phyloP scores from a whole-genome alignment of 2,888 invertebrate genomes.

The Eumacrocentrus americanus region DNA sequence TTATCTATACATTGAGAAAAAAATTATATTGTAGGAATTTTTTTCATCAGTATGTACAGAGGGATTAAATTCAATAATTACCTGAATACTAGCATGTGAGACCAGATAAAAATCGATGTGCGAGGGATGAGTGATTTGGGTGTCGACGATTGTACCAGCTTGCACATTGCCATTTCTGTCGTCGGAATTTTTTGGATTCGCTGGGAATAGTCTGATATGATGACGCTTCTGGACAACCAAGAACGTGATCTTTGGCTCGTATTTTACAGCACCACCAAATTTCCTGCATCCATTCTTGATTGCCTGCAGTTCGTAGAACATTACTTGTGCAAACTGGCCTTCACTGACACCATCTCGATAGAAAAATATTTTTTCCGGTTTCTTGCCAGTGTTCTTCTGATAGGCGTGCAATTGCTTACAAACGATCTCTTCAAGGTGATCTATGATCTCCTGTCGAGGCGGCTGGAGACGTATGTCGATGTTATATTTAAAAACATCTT shows the following conservation, averaged over 20 bases:
- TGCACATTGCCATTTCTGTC: constrained; percentile 77
- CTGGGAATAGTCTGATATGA: too few species aligned
- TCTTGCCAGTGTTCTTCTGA: constrained; percentile 57
- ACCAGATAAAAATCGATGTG: constrained; percentile 92
- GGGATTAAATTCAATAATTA: too few species aligned
- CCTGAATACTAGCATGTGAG: too few species aligned
- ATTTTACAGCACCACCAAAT: too few species aligned
- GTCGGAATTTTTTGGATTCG: constrained; percentile 56
- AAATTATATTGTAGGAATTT: too few species aligned
- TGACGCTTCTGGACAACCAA: too few species aligned
- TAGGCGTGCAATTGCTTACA: constrained; percentile 71
- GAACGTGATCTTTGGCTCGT: constrained; percentile 58
- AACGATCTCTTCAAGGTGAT: constrained; percentile 74
- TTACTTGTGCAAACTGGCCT: too few species aligned
- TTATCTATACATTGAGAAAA: too few species aligned
- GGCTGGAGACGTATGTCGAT: constrained; percentile 80
- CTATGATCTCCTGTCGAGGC: constrained; percentile 76
- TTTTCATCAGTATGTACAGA: too few species aligned
- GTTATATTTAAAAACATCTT: constrained; percentile 72
- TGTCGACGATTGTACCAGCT: constrained; percentile 88
- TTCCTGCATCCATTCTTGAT: too few species aligned
- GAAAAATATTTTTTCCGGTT: constrained; percentile 74
- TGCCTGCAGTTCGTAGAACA: too few species aligned
- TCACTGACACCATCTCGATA: too few species aligned
- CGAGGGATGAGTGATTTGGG: constrained; percentile 81